Evolutionary conservation across 2,797 vertebrate genomes (phyloP), one percentile per base, ranked within the genome.

Genomic region (Pempheris klunzingeri): DNA sequence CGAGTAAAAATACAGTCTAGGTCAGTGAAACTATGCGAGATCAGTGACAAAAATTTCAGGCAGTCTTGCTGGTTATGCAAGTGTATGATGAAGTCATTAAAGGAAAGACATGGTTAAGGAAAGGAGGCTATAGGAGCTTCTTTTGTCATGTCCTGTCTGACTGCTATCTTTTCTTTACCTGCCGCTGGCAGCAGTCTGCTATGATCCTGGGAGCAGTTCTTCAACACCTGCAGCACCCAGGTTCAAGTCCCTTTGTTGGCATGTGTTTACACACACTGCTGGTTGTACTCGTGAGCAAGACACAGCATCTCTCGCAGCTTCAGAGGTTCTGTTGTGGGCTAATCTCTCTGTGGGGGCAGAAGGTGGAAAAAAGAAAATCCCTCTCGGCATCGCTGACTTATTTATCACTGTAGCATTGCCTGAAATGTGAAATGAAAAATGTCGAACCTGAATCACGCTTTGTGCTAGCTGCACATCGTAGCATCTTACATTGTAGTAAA

Each of bases 301-400:
- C 72, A 71, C 68, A 44, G 64, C 71, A 69, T 83, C 61, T 34
- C 43, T 72, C 43, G 22, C 70, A 71, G 85, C 77, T 78, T 79
- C 76, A 66, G 74, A 34, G 57, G 24, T 54, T 73, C 47, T 84
- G 75, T 80, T 77, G 82, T 71, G 53, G 64, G 66, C 47, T 88
- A 77, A 91, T 83, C 86, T 88, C 84, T 82, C 59, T 64, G 68
- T 68, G 71, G 77, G 72, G 71, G 85, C 78, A 88, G 80, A 70
- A 83, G 69, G 78, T 80, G 62, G 75, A 80, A 76, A 81, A 79
- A 80, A 80, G 65, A 86, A 82, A 84, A 83, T 87, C 86, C 77
- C 74, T 84, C 43, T 7, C 70, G 82, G 80, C 77, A 15, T 82
- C 71, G 58, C 34, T 87, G 74, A 86, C 64, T 78, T 83, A 74